Conservation (phyloP, 2,888 invertebrate species). For the Melieria picta region DNA sequence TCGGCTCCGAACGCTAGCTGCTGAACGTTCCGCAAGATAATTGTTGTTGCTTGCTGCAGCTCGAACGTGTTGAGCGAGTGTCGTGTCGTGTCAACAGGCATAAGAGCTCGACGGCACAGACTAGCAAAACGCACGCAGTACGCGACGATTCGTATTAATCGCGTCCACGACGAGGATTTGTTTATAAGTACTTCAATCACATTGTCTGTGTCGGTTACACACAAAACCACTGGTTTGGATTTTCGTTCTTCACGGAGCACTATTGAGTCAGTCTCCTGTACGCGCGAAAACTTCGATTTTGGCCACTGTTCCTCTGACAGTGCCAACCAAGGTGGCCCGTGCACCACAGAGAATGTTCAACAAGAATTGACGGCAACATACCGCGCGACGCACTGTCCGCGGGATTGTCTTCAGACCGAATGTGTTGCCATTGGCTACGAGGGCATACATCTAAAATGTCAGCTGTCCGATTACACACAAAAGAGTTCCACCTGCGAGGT, state of each 20-base stretch:
- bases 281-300: background rate
- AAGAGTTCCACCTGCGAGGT: constrained; percentile 39
- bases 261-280: background rate
- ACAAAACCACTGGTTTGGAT: background rate
- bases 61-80: background rate
- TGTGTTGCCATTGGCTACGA: background rate
- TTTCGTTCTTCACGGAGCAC: background rate
- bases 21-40: background rate
- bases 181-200: background rate
- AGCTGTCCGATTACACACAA: constrained; percentile 39
- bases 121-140: constrained; percentile 11
- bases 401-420: constrained; percentile 1
- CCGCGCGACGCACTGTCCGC: constrained; percentile 28
- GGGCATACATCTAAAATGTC: constrained; percentile 34
- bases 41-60: background rate
- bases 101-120: background rate
- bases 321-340: constrained; percentile 34
- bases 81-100: background rate
- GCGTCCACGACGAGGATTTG: constrained; percentile 12
- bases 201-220: background rate
- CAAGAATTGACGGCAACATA: constrained; percentile 25
- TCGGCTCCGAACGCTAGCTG: background rate
- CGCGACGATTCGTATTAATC: constrained; percentile 10
- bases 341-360: constrained; percentile 40
- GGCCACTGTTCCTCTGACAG: constrained; percentile 12